Evolutionary conservation across 2,797 vertebrate genomes (phyloP).

Genomic region (Brotula barbata): DNA sequence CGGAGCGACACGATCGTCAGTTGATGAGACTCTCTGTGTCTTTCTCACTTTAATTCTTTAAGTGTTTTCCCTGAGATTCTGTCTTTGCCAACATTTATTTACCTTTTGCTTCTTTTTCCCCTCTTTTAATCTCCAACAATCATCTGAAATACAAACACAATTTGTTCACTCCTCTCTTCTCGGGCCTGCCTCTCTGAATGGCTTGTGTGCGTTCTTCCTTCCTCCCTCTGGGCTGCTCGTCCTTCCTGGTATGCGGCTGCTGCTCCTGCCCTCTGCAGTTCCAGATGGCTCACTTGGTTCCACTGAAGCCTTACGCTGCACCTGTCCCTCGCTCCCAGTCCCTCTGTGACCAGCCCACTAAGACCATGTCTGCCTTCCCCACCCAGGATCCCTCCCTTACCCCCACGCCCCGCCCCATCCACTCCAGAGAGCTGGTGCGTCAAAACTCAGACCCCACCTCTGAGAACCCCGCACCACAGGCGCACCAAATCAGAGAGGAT

Average conservation of each 20-base stretch:
- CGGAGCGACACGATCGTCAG: not conserved
- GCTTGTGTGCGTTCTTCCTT: constrained; percentile 17
- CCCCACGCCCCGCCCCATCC: constrained; percentile 79
- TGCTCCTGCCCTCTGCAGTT: constrained; percentile 75
- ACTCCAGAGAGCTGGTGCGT: constrained; percentile 86
- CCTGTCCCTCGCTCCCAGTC: constrained; percentile 93
- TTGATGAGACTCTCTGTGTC: constrained; percentile 1
- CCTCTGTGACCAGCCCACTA: constrained; percentile 91
- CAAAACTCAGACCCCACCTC: constrained; percentile 95
- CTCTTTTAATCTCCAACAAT: constrained; percentile 12
- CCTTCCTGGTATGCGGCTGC: constrained; percentile 25
- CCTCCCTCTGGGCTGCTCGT: constrained; percentile 31
- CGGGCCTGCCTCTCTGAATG: constrained; percentile 22
- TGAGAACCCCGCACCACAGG: constrained; percentile 83
- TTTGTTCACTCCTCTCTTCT: constrained; percentile 17
- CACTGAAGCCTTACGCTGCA: constrained; percentile 90
- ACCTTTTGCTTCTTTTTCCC: constrained; percentile 36
- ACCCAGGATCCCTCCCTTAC: constrained; percentile 85
- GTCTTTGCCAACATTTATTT: constrained; percentile 32
- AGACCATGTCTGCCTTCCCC: constrained; percentile 92
- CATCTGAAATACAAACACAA: constrained; percentile 34
- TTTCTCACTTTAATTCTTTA: constrained; percentile 28
- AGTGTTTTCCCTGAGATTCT: constrained; percentile 32
- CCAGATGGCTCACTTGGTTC: constrained; percentile 92
- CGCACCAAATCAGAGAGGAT: constrained; percentile 76